Conservation (phyloP, 1,140 invertebrate genomes). For the Procambarus clarkii region DNA sequence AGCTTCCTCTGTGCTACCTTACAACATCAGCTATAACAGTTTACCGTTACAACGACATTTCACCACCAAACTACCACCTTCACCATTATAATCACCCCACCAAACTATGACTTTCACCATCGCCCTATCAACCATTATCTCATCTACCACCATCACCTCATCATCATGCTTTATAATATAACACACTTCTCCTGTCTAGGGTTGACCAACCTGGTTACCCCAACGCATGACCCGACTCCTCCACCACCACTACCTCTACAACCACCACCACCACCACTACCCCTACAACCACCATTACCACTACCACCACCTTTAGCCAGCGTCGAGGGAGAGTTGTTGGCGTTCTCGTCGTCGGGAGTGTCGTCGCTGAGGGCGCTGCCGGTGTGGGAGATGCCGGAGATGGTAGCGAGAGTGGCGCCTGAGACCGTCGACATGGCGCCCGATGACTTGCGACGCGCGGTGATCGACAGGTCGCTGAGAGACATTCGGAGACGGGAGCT, state of each 20-base stretch:
- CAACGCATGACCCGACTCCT: too few relatives aligned
- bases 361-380: conserved; percentile 12
- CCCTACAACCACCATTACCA: too few relatives aligned
- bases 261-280: too few relatives aligned
- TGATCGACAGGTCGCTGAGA: conserved; percentile 57
- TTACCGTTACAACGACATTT: too few relatives aligned
- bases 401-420: conserved; percentile 17
- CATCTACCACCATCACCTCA: not conserved
- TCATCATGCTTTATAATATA: conserved; percentile 3
- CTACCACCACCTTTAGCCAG: too few relatives aligned
- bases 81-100: too few relatives aligned
- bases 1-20: too few relatives aligned
- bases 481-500: conserved; percentile 37
- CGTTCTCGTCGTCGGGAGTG: conserved; percentile 31
- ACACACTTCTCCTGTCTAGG: conserved; percentile 24
- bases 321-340: not conserved
- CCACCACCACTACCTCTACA: not conserved
- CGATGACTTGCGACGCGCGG: conserved; percentile 49
- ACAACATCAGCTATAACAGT: too few relatives aligned
- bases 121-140: not conserved
- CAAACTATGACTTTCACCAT: not conserved
- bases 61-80: too few relatives aligned
- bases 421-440: conserved; percentile 41
- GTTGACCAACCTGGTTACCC: not conserved
- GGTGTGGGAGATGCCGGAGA: conserved; percentile 26